phyloP scores from a whole-genome alignment of 2,113 vertebrate genomes.

The pig (Sus scrofa) region DNA sequence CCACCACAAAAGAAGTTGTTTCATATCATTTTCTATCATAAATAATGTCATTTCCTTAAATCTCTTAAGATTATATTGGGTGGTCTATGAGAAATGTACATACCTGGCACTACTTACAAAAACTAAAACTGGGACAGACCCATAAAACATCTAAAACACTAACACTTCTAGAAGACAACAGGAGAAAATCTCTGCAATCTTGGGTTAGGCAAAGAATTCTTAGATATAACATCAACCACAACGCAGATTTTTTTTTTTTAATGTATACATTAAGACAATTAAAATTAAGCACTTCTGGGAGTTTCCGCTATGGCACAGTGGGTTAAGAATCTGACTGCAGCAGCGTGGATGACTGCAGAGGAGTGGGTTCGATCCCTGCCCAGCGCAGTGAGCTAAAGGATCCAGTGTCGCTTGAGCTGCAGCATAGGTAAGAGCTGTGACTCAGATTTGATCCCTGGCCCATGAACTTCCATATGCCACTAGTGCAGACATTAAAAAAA shows the following conservation, averaged over 20 bases:
- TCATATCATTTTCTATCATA: background rate
- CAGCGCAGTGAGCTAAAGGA: too few species aligned
- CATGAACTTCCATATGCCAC: too few species aligned
- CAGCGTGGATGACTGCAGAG: too few species aligned
- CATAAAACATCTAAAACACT: background rate
- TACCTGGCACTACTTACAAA: background rate
- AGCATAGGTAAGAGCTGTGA: too few species aligned
- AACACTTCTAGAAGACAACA: conserved; percentile 3
- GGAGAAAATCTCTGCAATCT: background rate
- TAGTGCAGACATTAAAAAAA: too few species aligned
- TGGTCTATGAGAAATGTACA: background rate
- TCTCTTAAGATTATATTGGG: background rate
- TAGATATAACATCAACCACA: background rate
- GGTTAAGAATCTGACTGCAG: too few species aligned
- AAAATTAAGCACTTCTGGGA: background rate
- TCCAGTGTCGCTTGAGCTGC: too few species aligned
- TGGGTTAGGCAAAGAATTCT: background rate
- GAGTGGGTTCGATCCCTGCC: too few species aligned
- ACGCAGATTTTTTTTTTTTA: background rate
- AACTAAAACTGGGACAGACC: background rate
- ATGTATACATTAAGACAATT: background rate
- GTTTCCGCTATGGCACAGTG: too few species aligned
- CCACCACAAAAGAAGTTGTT: too few species aligned
- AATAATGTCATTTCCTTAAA: background rate
- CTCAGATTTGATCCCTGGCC: too few species aligned